phyloP scores from a whole-genome alignment of 2,888 invertebrate species.

The Perdita meconis region DNA sequence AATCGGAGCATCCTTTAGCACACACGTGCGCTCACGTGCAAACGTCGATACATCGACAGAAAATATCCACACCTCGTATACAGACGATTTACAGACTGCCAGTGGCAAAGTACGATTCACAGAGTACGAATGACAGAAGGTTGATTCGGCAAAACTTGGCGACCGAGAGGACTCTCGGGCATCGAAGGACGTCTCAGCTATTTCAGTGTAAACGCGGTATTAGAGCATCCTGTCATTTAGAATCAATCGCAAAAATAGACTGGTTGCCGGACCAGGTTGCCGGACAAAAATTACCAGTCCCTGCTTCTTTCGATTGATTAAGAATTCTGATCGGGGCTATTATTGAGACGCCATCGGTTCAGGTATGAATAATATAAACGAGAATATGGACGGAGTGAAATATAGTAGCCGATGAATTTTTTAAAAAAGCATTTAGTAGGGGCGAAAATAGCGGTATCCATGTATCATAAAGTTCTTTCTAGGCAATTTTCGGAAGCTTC shows the following conservation, averaged over 20 bases:
- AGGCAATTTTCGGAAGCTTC: too few species aligned
- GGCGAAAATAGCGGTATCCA: too few species aligned
- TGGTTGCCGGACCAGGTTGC: constrained; percentile 37
- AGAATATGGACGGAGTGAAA: too few species aligned
- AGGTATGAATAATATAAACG: too few species aligned
- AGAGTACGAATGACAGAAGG: constrained; percentile 25
- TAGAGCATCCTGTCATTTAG: constrained; percentile 58
- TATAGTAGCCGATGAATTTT: too few species aligned
- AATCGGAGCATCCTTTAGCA: constrained; percentile 39
- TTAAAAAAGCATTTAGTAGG: too few species aligned
- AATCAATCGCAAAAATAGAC: constrained; percentile 51
- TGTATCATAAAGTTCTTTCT: too few species aligned
- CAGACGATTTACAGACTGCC: not conserved
- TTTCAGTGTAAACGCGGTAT: constrained; percentile 66
- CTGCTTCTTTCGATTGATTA: not conserved
- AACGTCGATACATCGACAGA: not conserved
- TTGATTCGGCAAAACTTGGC: constrained; percentile 57
- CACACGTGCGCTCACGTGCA: constrained; percentile 14
- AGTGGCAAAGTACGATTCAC: constrained; percentile 18
- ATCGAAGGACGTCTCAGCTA: constrained; percentile 65
- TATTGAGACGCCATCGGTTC: too few species aligned
- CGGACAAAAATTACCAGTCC: not conserved
- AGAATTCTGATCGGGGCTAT: not conserved
- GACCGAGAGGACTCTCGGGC: constrained; percentile 52
- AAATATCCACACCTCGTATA: not conserved